These are phyloP conservation scores for Epirrita christyi DNA, from an alignment of 2,888 invertebrate genomes.

Conservation along the genomic window DNA sequence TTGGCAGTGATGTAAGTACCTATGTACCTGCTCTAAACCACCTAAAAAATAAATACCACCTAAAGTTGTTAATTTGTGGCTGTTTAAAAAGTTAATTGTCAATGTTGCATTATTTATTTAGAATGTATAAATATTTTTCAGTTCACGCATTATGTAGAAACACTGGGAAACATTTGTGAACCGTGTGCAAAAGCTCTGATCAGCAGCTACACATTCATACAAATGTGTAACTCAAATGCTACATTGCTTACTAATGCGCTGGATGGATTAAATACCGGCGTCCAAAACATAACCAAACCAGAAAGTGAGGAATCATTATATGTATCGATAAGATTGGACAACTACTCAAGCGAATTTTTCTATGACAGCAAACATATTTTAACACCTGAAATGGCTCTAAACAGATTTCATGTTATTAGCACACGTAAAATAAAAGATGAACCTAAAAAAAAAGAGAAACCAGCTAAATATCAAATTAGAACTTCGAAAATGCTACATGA, in stretches of 20 bases:
- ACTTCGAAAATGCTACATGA: conserved; percentile 53
- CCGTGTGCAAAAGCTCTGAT: conserved; percentile 54
- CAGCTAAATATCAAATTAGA: conserved; percentile 16
- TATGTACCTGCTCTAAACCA: background rate
- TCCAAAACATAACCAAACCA: conserved; percentile 37
- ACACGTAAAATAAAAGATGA: conserved; percentile 19
- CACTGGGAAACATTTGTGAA: conserved; percentile 56
- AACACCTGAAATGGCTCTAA: conserved; percentile 44
- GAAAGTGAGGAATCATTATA: conserved; percentile 52
- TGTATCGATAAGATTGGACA: conserved; percentile 52
- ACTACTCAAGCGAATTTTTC: conserved; percentile 51
- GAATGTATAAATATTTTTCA: conserved; percentile 46
- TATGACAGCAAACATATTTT: conserved; percentile 49
- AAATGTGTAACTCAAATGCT: conserved; percentile 48
- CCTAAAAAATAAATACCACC: background rate
- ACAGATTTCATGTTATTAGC: conserved; percentile 42
- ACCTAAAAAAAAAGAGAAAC: conserved; percentile 28
- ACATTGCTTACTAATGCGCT: conserved; percentile 49
- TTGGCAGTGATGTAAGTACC: conserved; percentile 59
- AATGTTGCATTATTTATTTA: background rate
- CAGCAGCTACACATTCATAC: conserved; percentile 58
- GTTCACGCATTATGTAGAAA: conserved; percentile 50
- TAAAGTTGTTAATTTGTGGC: background rate
- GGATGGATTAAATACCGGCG: conserved; percentile 45
- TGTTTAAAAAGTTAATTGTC: background rate